Conservation (phyloP, 2,888 invertebrate species). For the Ornithoptera alexandrae region DNA sequence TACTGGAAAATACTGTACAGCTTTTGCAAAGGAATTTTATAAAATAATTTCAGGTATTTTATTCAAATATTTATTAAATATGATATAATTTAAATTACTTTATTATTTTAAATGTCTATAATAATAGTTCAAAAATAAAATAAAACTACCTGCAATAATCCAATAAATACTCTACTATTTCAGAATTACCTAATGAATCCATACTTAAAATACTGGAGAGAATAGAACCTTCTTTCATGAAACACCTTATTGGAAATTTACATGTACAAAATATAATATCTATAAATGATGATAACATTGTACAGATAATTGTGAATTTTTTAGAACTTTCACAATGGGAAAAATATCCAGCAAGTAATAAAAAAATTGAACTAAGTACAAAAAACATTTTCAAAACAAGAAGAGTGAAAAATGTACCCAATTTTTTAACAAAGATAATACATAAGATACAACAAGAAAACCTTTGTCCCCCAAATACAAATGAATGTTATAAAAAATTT, state of each 20-base stretch:
- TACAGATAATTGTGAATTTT: constrained; percentile 51
- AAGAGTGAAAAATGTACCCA: constrained; percentile 44
- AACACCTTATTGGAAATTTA: constrained; percentile 49
- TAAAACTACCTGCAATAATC: neutral
- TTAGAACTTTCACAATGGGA: constrained; percentile 50
- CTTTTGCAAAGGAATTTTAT: constrained; percentile 60
- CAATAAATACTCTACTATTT: constrained; percentile 36
- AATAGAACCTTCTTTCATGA: constrained; percentile 64
- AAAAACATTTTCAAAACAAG: constrained; percentile 40
- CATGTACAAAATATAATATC: constrained; percentile 48
- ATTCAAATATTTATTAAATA: neutral
- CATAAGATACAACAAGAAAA: constrained; percentile 25
- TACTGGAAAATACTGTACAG: constrained; percentile 51
- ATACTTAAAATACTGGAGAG: constrained; percentile 54
- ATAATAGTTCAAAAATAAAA: too few relatives aligned
- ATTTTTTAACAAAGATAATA: constrained; percentile 46
- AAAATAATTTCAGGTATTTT: constrained; percentile 57
- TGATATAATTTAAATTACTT: neutral
- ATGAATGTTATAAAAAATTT: constrained; percentile 45
- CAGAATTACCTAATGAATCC: constrained; percentile 58
- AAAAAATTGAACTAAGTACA: constrained; percentile 39
- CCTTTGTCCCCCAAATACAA: constrained; percentile 21
- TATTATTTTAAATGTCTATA: neutral
- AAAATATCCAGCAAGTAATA: constrained; percentile 38
- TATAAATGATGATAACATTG: constrained; percentile 48